phyloP scores from a whole-genome alignment of 2,113 vertebrate species.

The Columba janthina region DNA sequence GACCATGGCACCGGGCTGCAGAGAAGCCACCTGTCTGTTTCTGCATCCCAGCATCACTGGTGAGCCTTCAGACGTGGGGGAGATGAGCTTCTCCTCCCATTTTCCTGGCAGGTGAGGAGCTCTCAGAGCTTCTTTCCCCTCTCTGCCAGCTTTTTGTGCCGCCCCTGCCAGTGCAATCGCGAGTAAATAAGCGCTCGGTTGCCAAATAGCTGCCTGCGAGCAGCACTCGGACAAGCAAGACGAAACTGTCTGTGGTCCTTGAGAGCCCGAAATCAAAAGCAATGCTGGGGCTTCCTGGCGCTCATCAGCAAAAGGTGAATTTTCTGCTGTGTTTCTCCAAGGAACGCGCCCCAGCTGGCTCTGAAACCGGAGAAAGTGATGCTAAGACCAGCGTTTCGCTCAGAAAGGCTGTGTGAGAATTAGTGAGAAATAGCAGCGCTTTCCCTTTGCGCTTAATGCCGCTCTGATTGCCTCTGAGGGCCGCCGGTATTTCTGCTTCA shows the following conservation, averaged over 20 bases:
- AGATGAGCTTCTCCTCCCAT: not conserved
- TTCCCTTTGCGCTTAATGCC: rapidly evolving
- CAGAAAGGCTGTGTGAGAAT: not conserved
- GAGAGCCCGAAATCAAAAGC: not conserved
- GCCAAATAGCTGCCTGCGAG: not conserved
- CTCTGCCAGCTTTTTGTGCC: not conserved
- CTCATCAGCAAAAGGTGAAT: not conserved
- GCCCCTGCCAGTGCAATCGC: not conserved
- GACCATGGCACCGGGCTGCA: not conserved
- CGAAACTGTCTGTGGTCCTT: not conserved
- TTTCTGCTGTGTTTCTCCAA: not conserved
- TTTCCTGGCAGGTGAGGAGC: not conserved
- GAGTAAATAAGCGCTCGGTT: not conserved
- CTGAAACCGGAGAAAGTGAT: not conserved
- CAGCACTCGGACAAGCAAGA: not conserved
- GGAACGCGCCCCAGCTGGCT: not conserved
- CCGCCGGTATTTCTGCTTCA: not conserved
- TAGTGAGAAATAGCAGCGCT: not conserved
- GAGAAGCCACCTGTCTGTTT: not conserved
- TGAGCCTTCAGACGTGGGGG: not conserved
- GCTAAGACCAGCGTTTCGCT: not conserved
- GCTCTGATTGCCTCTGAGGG: not conserved
- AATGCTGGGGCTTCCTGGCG: not conserved
- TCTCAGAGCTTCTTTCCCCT: not conserved
- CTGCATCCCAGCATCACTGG: not conserved